Percentiles rank a stretch among this genome's conserved stretches.
These are phyloP conservation scores for Lasius platythorax DNA, from an alignment of 2,888 invertebrate species.

Conservation along the genomic window DNA sequence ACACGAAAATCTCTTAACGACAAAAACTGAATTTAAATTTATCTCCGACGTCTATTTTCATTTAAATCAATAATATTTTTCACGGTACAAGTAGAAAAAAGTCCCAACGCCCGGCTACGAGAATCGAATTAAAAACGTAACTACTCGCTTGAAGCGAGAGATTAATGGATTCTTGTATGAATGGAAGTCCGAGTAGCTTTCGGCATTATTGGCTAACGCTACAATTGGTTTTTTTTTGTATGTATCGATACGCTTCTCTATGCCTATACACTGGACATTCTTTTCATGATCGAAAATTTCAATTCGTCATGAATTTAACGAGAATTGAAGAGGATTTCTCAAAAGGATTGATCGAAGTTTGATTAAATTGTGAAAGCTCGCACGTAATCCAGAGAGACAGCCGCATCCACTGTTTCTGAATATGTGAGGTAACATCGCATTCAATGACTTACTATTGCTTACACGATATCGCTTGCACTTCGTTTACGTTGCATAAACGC, in stretches of 20 bases:
- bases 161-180: slow-evolving; percentile 40
- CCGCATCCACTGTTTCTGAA: slow-evolving; percentile 65
- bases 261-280: neutral
- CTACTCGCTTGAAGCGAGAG: slow-evolving; percentile 8
- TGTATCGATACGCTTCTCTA: neutral
- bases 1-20: neutral
- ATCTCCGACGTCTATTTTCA: neutral
- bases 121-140: slow-evolving; percentile 14
- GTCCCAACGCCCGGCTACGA: neutral
- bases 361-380: slow-evolving; percentile 53
- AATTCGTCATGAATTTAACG: slow-evolving; percentile 53
- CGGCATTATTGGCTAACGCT: slow-evolving; percentile 42
- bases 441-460: slow-evolving; percentile 49
- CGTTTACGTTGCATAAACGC: slow-evolving; percentile 56
- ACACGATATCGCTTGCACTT: slow-evolving; percentile 56
- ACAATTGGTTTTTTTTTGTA: neutral
- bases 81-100: neutral
- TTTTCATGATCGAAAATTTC: slow-evolving; percentile 39
- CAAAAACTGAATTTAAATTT: slow-evolving; percentile 1
- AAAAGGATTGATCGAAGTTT: slow-evolving; percentile 58
- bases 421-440: slow-evolving; percentile 63
- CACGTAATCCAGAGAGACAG: slow-evolving; percentile 33
- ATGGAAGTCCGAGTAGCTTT: slow-evolving; percentile 41
- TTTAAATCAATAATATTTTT: slow-evolving; percentile 4
- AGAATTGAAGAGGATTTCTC: slow-evolving; percentile 57